Conservation (phyloP, 2,888 invertebrate genomes). For the Trissolcus japonicus region DNA sequence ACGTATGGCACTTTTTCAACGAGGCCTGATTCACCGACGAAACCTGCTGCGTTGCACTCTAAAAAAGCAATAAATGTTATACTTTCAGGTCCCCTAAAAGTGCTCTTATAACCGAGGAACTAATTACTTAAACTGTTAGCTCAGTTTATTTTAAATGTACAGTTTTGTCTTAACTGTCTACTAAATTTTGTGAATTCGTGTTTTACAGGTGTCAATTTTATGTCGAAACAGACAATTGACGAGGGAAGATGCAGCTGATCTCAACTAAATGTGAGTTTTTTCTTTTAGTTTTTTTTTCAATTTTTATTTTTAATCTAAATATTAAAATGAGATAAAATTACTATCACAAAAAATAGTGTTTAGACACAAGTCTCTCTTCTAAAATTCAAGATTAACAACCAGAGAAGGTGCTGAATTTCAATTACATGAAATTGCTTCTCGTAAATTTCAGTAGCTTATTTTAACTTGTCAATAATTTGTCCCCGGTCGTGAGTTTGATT, state of each 20-base stretch:
- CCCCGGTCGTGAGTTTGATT: not conserved
- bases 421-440: no score
- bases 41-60: constrained; percentile 90
- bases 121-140: constrained; percentile 6
- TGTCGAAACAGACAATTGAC: not conserved
- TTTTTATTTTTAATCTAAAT: no score
- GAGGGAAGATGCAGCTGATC: no score
- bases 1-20: constrained; percentile 90
- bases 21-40: constrained; percentile 83
- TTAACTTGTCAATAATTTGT: constrained; percentile 1
- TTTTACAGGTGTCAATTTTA: not conserved
- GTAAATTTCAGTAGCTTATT: not conserved
- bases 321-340: no score
- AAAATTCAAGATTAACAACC: no score
- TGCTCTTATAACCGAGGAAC: constrained; percentile 3
- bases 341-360: no score
- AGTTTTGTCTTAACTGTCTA: not conserved
- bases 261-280: no score
- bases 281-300: no score
- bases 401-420: no score
- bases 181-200: not conserved
- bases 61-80: constrained; percentile 68
- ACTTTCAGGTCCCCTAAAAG: constrained; percentile 11
- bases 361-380: no score
- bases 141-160: not conserved